Percentiles rank a stretch among this genome's conserved stretches.
Evolutionary conservation across 2,888 invertebrate species (phyloP).

Genomic region (Ophioninae sp.): DNA sequence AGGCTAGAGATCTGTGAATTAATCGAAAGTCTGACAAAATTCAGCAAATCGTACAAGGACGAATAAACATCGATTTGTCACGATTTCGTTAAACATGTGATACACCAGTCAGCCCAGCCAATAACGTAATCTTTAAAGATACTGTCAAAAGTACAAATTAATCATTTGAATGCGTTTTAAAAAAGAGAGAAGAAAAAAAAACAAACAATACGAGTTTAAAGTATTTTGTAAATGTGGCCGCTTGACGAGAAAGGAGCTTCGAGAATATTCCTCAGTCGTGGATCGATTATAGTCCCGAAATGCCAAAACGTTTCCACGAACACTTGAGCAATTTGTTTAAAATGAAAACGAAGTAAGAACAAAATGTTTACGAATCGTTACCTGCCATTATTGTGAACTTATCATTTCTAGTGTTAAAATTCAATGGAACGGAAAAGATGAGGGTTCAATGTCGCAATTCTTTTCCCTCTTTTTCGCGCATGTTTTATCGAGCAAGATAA

Average conservation of each 20-base stretch:
- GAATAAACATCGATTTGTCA: slow-evolving; percentile 38
- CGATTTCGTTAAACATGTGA: slow-evolving; percentile 57
- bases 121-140: slow-evolving; percentile 58
- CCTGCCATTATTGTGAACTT: slow-evolving; percentile 49
- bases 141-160: slow-evolving; percentile 67
- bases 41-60: slow-evolving; percentile 12
- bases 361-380: slow-evolving; percentile 57
- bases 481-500: background rate
- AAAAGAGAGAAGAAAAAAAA: slow-evolving; percentile 23
- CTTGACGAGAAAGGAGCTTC: slow-evolving; percentile 43
- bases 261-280: slow-evolving; percentile 37
- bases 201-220: slow-evolving; percentile 46
- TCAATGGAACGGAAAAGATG: background rate
- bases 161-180: slow-evolving; percentile 63
- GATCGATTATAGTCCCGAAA: slow-evolving; percentile 37
- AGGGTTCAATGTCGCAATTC: background rate
- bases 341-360: slow-evolving; percentile 27
- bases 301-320: slow-evolving; percentile 29
- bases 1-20: background rate
- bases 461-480: background rate
- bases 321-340: slow-evolving; percentile 26
- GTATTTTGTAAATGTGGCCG: slow-evolving; percentile 53
- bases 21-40: slow-evolving; percentile 25
- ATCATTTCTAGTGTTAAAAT: slow-evolving; percentile 28
- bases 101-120: slow-evolving; percentile 57